Evolutionary conservation across 2,797 vertebrate species (phyloP), one percentile per base, ranked within the genome.

Genomic region (Phylloscopus collybita): DNA sequence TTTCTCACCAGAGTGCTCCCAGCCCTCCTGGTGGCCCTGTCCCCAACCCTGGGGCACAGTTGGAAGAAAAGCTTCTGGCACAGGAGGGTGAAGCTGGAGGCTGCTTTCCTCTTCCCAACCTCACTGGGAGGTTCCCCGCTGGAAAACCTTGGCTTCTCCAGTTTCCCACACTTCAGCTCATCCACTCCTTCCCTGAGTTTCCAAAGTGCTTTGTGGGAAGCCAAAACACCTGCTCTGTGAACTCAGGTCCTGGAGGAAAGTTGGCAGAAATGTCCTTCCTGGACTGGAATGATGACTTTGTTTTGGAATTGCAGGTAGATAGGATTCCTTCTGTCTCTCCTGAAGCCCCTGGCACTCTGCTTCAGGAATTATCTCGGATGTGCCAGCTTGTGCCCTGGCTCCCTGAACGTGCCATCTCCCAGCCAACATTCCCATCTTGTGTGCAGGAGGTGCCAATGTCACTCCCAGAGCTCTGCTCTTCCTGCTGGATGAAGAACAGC

Each of bases 161-260:
- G 29, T 62, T 93, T 96, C 84, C 56, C 78, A 75, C 70, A 73
- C 72, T 67, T 60, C 73, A 72, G 40, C 34, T 61, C 1, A 0
- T 30, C 82, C 21, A 3, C 15, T 79, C 53, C 25, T 74, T 88
- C 92, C 32, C 19, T 23, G 70, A 70, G 25, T 34, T 64, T 87
- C 72, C 44, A 22, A 11, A 61, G 78, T 1, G 38, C 62, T 71
- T 34, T 45, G 64, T 4, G 22, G 67, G 86, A 71, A 82, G 87
- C 87, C 87, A 82, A 81, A 72, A 30, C 93, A 94, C 81, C 88
- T 96, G 95, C 72, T 92, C 59, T 61, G 71, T 73, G 59, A 83
- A 25, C 83, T 36, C 2, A 0, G 25, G 13, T 60, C 40, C 19
- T 22, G 10, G 23, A 11, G 53, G 71, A 34, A 87, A 84, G 16